Percentiles rank a stretch among this genome's conserved stretches.
These are phyloP conservation scores for Zonitis immaculata DNA, from an alignment of 2,888 invertebrate genomes.

Conservation along the genomic window DNA sequence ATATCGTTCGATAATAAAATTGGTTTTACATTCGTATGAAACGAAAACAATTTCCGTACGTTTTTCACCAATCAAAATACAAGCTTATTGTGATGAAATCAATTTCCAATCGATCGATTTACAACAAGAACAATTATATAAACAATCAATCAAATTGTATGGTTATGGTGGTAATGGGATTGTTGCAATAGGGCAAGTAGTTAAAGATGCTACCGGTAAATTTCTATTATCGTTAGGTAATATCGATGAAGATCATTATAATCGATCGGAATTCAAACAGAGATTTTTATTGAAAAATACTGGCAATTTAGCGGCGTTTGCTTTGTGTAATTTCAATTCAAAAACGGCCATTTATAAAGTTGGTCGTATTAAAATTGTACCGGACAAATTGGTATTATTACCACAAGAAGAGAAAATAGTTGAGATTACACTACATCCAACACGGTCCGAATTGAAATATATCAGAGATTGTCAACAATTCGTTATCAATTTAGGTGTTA, in stretches of 20 bases:
- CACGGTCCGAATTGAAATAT: slow-evolving; percentile 36
- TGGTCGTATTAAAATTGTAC: slow-evolving; percentile 35
- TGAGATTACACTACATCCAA: slow-evolving; percentile 36
- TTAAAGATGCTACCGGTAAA: slow-evolving; percentile 53
- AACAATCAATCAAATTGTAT: slow-evolving; percentile 49
- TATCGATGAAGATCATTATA: slow-evolving; percentile 39
- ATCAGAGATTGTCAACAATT: slow-evolving; percentile 26
- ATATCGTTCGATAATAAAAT: slow-evolving; percentile 39
- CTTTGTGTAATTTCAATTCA: slow-evolving; percentile 34
- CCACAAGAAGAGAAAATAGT: slow-evolving; percentile 38
- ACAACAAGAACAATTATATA: slow-evolving; percentile 33
- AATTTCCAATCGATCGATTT: slow-evolving; percentile 51
- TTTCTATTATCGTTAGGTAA: slow-evolving; percentile 57
- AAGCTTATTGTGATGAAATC: slow-evolving; percentile 54
- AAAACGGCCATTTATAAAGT: slow-evolving; percentile 34
- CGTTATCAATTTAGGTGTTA: slow-evolving; percentile 39
- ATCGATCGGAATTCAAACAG: slow-evolving; percentile 47
- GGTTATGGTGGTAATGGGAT: slow-evolving; percentile 58
- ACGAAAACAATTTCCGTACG: slow-evolving; percentile 53
- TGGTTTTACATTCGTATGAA: slow-evolving; percentile 55
- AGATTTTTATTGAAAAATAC: slow-evolving; percentile 53
- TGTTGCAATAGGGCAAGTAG: slow-evolving; percentile 48
- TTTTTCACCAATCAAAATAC: slow-evolving; percentile 54
- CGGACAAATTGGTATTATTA: slow-evolving; percentile 35
- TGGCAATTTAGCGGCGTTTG: slow-evolving; percentile 56